Conservation (phyloP, 1,140 invertebrate species). For the Caenorhabditis brenneri region DNA sequence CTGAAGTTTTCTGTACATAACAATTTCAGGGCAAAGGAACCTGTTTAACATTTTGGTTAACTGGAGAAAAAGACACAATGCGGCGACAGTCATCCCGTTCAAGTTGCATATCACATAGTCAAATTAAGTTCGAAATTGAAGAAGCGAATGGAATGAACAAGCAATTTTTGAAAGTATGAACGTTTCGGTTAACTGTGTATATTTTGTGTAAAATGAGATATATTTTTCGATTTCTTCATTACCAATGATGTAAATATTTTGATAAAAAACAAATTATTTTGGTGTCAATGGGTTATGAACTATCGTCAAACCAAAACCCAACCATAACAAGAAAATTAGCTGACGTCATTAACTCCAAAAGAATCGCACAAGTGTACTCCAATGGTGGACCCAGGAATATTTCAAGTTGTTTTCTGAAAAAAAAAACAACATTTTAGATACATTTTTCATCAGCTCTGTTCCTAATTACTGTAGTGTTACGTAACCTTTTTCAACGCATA, state of each 20-base stretch:
- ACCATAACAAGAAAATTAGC: background rate
- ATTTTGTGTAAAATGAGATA: too few relatives aligned
- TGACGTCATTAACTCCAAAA: background rate
- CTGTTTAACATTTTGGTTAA: conserved; percentile 23
- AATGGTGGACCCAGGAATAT: background rate
- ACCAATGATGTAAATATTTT: too few relatives aligned
- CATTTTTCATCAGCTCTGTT: too few relatives aligned
- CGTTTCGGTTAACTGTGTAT: background rate
- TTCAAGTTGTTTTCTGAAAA: background rate
- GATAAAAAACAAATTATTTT: too few relatives aligned
- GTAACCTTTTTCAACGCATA: too few relatives aligned
- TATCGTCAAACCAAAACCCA: background rate
- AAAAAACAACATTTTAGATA: too few relatives aligned
- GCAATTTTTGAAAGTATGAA: background rate
- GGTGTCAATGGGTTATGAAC: background rate
- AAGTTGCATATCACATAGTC: background rate
- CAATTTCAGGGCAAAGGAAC: conserved; percentile 11
- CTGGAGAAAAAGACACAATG: conserved; percentile 25
- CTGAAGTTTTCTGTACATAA: too few relatives aligned
- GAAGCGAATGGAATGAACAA: background rate
- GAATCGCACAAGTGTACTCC: background rate
- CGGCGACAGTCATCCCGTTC: background rate
- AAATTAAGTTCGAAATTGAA: background rate
- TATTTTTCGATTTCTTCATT: too few relatives aligned
- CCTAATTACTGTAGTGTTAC: too few relatives aligned